Evolutionary conservation across 2,113 vertebrate species (phyloP), one percentile per base, ranked within the genome.

Genomic region (Pluvialis apricaria): DNA sequence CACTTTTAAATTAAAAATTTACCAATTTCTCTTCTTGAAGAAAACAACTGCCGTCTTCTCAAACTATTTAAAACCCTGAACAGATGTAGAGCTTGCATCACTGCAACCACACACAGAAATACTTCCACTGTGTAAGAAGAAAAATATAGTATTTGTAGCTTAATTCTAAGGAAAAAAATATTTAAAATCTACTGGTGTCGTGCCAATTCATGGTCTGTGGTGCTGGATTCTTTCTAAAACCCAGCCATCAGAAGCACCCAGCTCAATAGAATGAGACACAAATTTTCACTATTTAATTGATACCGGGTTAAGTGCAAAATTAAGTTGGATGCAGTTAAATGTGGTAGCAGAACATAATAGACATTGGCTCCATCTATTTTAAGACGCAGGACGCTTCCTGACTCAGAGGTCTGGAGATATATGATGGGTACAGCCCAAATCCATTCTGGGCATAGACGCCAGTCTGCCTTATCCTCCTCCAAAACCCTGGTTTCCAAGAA

Each of bases 81-180:
- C 96, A 97, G 95, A 97, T 96, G 92, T 90, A 95, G 66, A 90
- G 51, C 75, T 97, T 95, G 82, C 94, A 97, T 97, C 86, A 94
- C 47, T 92, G 84, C 86, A 96, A 94, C 91, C 94, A 92, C 95
- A 96, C 45, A 95, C 5, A 95, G 66, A 91, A 97, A 96, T 94
- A 91, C 81, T 96, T 95, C 65, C 58, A 94, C 83, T 76, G 83
- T 72, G 57, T 49, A 77, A 88, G 62, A 84, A 84, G 52, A 54
- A 94, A 97, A 95, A 94, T 31, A 89, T 2, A 72, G n/a, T 42
- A 65, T 87, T 87, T 92, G 64, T 88, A 87, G 42, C 45, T 88
- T 77, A 94, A 94, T 42, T 89, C 32, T 84, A 57, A 88, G 58
- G 47, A 91, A 90, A 85, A 40, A 38, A 55, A 62, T 4, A 13